Evolutionary conservation across 1,140 invertebrate species (phyloP), one percentile per base, ranked within the genome.

Genomic region (Neotoxoptera formosana): DNA sequence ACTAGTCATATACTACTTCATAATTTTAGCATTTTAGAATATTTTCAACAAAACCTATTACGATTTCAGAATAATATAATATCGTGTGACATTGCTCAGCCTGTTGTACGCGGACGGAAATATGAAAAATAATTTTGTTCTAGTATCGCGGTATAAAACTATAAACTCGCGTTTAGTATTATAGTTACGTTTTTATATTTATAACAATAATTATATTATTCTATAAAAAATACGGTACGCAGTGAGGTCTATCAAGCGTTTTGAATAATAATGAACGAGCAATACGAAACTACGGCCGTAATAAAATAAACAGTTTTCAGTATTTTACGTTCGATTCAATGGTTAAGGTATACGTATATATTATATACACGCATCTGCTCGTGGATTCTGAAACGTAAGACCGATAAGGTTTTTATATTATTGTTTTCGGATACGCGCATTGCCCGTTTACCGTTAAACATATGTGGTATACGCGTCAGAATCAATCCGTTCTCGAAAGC

Each of bases 301-400:
- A 84, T 87, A 47, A 87, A 87, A 87, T 41, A 87, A n/a, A 87
- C 30, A n/a, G 84, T 89, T 53, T 34, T n/a, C 87, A 89, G 34
- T 36, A 89, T 53, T 89, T 89, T 23, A 25, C n/a, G 14, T 48
- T 48, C 17, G n/a, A 89, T 89, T 89, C 48, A 23, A 53, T 34
- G n/a, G 48, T 36, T 8, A 34, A 23, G 2, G 48, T 23, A 51
- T 53, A n/a, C n/a, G n/a, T n/a, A n/a, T n/a, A n/a, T n/a, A n/a
- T n/a, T n/a, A n/a, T n/a, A n/a, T n/a, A 53, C 53, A 53, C 41
- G 34, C n/a, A 23, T 34, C 8, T 45, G 20, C 3, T 0, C 3
- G n/a, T 53, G n/a, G 88, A 51, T n/a, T 34, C 86, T 51, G n/a
- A 88, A 88, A 88, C 51, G 51, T 11, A 90, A 90, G 56, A 90